Conservation (phyloP, 2,888 invertebrate genomes). For the Lepidocyrtoides sp. region DNA sequence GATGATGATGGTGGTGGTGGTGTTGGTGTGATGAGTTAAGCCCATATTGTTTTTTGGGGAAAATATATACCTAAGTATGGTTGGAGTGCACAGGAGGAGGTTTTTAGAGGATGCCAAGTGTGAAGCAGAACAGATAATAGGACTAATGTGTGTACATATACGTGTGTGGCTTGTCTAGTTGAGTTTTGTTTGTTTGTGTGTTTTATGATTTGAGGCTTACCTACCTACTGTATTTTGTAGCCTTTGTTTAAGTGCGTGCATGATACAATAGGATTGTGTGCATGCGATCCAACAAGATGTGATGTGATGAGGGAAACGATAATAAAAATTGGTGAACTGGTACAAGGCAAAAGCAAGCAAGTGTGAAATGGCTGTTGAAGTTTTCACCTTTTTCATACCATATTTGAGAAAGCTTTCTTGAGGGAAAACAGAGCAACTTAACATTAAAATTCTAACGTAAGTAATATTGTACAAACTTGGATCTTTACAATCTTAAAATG, state of each 20-base stretch:
- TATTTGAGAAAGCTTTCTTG: background rate
- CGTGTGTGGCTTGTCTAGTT: conserved; percentile 42
- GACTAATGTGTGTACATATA: background rate
- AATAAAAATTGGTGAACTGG: background rate
- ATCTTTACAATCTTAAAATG: background rate
- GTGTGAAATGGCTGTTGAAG: conserved; percentile 43
- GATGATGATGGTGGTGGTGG: conserved; percentile 17
- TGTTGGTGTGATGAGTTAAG: conserved; percentile 16
- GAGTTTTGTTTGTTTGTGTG: conserved; percentile 23
- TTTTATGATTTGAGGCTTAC: background rate
- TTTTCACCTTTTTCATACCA: conserved; percentile 34
- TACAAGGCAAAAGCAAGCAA: background rate
- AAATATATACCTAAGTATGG: background rate
- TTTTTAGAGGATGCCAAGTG: background rate
- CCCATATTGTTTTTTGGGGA: conserved; percentile 9
- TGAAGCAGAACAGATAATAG: conserved; percentile 39
- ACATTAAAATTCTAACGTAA: too few species aligned
- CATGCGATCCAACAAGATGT: background rate
- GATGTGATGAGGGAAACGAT: background rate
- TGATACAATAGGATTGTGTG: background rate
- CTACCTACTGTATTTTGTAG: background rate
- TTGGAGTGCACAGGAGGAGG: conserved; percentile 31
- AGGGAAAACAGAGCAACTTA: background rate
- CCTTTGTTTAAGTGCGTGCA: conserved; percentile 1
- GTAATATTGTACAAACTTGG: background rate